Evolutionary conservation across 1,140 invertebrate species (phyloP), one percentile per base, ranked within the genome.

Genomic region (Lanistes nyassanus): DNA sequence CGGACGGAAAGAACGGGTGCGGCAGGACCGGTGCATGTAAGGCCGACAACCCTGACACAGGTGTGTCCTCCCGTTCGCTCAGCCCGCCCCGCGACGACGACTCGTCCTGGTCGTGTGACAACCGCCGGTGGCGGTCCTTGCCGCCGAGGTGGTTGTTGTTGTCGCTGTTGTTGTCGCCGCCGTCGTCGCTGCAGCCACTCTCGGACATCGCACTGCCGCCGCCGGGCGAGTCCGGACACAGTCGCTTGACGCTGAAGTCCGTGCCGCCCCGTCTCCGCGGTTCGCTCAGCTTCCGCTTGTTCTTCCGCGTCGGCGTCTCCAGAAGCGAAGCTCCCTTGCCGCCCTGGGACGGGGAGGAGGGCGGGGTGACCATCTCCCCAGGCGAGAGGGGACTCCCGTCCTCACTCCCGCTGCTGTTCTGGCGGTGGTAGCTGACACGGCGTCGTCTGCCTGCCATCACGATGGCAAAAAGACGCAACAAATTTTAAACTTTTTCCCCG

Each of bases 201-300:
- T 78, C 69, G 31, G 70, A 70, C 66, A 68, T 73, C 37, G 80
- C 81, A 76, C 82, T 51, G 85, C 89, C 75, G 34, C 70, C 70
- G 36, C 55, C 70, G 26, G 84, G 81, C 91, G 81, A 85, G 37
- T 86, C 82, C 55, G 82, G 83, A 81, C 85, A 87, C 64, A 86
- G 81, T 51, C 85, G 74, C 69, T 86, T 86, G 74, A 86, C 84
- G 79, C 83, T 85, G 77, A 86, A 87, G 76, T 87, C 86, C 7
- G 78, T 82, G 7, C 79, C 81, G 26, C 68, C 68, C 26, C 85
- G 85, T 80, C 92, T 92, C 16, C 92, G 91, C 0, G 94, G 93
- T 74, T 95, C 94, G 19, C 93, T 91, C 72, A 93, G 90, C 79
- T 94, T 94, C 36, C 94, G 88, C 84, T 94, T 94, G 83, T 92